Evolutionary conservation across 2,797 vertebrate species (phyloP).

Genomic region (Varecia variegata): DNA sequence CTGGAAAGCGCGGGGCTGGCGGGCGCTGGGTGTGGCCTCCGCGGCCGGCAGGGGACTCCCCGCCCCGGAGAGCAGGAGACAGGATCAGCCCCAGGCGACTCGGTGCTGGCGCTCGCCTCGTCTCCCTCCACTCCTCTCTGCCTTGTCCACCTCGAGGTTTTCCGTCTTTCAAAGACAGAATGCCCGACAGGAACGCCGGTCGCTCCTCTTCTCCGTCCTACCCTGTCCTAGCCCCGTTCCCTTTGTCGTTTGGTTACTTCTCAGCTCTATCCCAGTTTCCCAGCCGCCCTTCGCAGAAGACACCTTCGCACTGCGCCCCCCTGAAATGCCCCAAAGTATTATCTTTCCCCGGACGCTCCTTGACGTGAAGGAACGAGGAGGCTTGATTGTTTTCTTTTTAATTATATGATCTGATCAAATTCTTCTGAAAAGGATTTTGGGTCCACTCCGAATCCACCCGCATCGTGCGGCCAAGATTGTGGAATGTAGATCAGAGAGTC

Average conservation of each 20-base stretch:
- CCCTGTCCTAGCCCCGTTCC: fast-evolving
- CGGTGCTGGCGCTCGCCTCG: fast-evolving
- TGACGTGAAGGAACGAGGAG: background rate
- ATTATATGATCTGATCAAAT: background rate
- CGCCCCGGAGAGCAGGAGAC: fast-evolving
- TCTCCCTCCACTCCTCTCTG: fast-evolving
- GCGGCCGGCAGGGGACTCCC: background rate
- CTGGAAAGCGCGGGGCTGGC: fast-evolving
- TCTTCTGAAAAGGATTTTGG: background rate
- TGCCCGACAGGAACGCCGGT: fast-evolving
- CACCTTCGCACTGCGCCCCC: fast-evolving
- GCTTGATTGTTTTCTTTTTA: background rate
- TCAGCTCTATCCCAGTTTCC: fast-evolving
- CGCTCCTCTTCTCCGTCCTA: too few relatives aligned
- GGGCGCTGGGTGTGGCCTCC: background rate
- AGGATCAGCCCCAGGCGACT: fast-evolving
- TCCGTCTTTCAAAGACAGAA: background rate
- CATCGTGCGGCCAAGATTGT: too few relatives aligned
- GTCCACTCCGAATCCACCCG: background rate
- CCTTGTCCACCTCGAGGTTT: fast-evolving
- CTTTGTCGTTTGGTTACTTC: fast-evolving
- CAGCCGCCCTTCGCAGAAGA: background rate
- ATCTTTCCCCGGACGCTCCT: background rate
- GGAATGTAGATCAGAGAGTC: background rate
- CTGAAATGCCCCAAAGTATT: background rate